Percentiles rank a stretch among this genome's conserved stretches.
phyloP scores from a whole-genome alignment of 2,888 invertebrate species.

The Amblyteles armatorius region DNA sequence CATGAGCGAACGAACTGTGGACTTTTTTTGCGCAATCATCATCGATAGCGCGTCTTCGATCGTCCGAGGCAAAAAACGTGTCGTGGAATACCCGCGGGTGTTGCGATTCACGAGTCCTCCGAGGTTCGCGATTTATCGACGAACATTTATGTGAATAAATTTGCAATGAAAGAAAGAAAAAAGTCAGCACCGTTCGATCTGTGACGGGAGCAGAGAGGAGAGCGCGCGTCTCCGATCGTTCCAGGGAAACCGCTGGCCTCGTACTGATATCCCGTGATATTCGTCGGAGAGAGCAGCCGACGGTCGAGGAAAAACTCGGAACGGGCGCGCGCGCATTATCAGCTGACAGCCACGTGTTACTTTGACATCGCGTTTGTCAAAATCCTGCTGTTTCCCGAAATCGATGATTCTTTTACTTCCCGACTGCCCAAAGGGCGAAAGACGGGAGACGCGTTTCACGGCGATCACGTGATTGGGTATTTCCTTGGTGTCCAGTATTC shows the following conservation, averaged over 20 bases:
- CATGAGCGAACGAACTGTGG: neutral
- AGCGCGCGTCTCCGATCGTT: constrained; percentile 43
- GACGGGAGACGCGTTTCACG: too few relatives aligned
- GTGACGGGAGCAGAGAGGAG: constrained; percentile 20
- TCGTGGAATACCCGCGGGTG: neutral
- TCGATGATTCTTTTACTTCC: neutral
- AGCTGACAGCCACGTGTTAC: constrained; percentile 78
- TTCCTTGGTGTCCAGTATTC: too few relatives aligned
- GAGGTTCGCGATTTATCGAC: neutral
- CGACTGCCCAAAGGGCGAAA: neutral
- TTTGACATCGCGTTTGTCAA: constrained; percentile 38
- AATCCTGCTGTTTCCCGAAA: neutral
- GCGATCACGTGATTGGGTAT: neutral
- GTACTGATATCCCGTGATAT: constrained; percentile 57
- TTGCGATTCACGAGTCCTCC: too few relatives aligned
- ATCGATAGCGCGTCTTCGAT: constrained; percentile 1
- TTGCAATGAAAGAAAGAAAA: neutral
- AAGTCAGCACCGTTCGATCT: constrained; percentile 33
- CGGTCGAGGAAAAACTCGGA: neutral
- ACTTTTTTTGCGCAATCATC: constrained; percentile 9
- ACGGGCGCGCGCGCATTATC: constrained; percentile 73
- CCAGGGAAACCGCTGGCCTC: constrained; percentile 59
- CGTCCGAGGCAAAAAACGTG: neutral
- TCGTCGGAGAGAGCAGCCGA: constrained; percentile 36
- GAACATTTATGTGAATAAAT: neutral